phyloP scores from a whole-genome alignment of 2,797 vertebrate genomes.

The Cossypha caffra region DNA sequence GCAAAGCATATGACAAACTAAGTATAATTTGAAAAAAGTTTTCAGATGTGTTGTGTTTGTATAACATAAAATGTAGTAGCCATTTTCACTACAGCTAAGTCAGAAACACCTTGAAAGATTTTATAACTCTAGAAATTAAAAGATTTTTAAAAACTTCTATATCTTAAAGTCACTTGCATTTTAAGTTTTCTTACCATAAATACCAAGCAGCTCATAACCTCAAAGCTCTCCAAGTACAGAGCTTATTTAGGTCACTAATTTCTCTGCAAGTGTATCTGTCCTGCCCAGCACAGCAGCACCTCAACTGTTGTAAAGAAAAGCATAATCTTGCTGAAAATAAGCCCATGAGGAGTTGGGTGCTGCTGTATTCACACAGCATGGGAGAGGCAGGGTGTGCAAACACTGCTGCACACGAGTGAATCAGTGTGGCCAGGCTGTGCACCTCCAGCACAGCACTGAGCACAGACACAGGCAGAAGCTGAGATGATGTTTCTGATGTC shows the following conservation, averaged over 20 bases:
- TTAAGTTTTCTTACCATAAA: not conserved
- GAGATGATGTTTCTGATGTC: not conserved
- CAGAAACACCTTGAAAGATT: not conserved
- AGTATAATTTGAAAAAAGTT: constrained; percentile 64
- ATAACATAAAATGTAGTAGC: not conserved
- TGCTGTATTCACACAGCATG: not conserved
- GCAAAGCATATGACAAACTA: constrained; percentile 62
- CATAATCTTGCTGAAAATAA: not conserved
- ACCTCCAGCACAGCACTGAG: not conserved
- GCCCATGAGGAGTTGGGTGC: not conserved
- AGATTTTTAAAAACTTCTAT: not conserved
- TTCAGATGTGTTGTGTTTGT: constrained; percentile 5
- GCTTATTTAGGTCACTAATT: not conserved
- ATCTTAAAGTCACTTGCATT: not conserved
- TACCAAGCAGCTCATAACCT: not conserved
- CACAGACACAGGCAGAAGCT: not conserved
- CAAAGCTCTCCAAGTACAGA: not conserved
- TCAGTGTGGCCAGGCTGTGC: not conserved
- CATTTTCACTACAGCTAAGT: not conserved
- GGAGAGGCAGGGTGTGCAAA: not conserved
- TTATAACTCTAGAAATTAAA: not conserved
- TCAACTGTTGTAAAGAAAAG: not conserved
- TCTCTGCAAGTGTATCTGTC: not conserved
- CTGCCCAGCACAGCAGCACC: not conserved
- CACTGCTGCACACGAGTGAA: not conserved